Evolutionary conservation across 2,113 vertebrate species (phyloP).

Genomic region (Macrotis lagotis): DNA sequence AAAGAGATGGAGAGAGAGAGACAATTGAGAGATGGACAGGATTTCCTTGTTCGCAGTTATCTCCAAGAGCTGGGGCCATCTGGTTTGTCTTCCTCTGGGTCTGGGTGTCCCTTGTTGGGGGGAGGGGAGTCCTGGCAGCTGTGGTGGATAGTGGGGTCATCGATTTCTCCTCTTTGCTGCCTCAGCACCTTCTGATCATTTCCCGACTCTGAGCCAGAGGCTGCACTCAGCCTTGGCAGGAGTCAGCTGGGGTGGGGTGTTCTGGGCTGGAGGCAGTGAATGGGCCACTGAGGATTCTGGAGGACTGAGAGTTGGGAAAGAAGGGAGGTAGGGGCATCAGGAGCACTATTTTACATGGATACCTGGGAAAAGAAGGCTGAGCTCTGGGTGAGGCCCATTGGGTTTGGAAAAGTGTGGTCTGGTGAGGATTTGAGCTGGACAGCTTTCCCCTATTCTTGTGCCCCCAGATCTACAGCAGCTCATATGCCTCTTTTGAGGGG

Average conservation of each 20-base stretch:
- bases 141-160: constrained; percentile 54
- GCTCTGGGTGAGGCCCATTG: neutral
- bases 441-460: neutral
- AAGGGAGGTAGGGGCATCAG: neutral
- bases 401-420: neutral
- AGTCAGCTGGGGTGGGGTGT: constrained; percentile 55
- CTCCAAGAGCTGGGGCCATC: neutral
- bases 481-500: neutral
- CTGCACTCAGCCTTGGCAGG: constrained; percentile 72
- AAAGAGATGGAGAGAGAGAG: neutral
- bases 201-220: constrained; percentile 66
- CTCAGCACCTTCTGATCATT: constrained; percentile 73
- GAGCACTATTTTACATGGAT: neutral
- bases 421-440: neutral
- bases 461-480: neutral
- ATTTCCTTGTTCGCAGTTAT: neutral
- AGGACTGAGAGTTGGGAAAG: constrained; percentile 4
- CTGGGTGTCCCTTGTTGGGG: neutral
- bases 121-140: constrained; percentile 61
- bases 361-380: neutral
- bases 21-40: neutral
- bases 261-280: constrained; percentile 36
- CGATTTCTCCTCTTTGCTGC: constrained; percentile 69
- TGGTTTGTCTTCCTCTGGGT: neutral
- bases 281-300: neutral